Evolutionary conservation across 2,113 vertebrate species (phyloP).

Genomic region (Pao palembangensis): DNA sequence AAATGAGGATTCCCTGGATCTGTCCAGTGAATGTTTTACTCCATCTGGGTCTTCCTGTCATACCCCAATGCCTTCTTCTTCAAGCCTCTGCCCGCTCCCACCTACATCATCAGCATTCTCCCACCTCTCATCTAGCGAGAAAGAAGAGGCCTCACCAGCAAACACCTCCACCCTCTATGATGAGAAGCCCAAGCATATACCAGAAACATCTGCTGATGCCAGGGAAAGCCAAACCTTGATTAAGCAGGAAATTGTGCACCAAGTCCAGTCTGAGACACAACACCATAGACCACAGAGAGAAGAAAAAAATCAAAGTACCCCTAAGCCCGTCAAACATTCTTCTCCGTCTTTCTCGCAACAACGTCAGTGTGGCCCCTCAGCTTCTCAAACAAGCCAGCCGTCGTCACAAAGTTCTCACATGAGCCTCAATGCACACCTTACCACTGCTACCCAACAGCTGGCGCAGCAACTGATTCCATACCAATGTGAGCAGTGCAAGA

Average conservation of each 20-base stretch:
- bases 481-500: conserved; percentile 98
- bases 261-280: conserved; percentile 70
- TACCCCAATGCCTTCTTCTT: conserved; percentile 91
- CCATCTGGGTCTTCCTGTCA: conserved; percentile 95
- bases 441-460: conserved; percentile 86
- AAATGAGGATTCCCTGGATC: conserved; percentile 95
- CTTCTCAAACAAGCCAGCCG: conserved; percentile 86
- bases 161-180: conserved; percentile 81
- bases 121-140: conserved; percentile 81
- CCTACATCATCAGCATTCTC: conserved; percentile 80
- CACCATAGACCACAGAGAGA: conserved; percentile 81
- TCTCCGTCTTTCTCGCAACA: conserved; percentile 85
- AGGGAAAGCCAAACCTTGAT: conserved; percentile 87
- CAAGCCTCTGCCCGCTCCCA: conserved; percentile 85
- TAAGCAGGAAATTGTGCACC: conserved; percentile 87
- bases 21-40: conserved; percentile 88
- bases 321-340: conserved; percentile 82
- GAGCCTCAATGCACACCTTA: conserved; percentile 85
- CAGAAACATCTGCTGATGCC: conserved; percentile 82
- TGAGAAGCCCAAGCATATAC: conserved; percentile 91
- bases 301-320: conserved; percentile 76
- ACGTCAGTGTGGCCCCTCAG: conserved; percentile 80
- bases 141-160: conserved; percentile 83
- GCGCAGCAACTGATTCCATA: conserved; percentile 94
- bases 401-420: conserved; percentile 88